Evolutionary conservation across 2,113 vertebrate genomes (phyloP), one percentile per base, ranked within the genome.

Genomic region (Pseudonaja textilis): DNA sequence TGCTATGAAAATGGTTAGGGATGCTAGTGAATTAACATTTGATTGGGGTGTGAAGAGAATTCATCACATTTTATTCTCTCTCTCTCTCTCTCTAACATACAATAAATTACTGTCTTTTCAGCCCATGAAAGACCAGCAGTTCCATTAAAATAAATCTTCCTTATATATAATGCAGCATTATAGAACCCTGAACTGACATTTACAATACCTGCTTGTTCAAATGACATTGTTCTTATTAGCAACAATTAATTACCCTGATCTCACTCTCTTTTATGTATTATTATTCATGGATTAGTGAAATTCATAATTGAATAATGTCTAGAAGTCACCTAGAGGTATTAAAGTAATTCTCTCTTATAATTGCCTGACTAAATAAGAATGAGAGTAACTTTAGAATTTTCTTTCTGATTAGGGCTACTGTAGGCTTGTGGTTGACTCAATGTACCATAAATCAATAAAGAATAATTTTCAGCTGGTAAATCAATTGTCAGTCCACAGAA

Each of bases 391-490:
- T 97, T 0, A 97, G 96, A 95, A 95, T 97, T 97, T 97, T 97
- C 96, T 96, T 97, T 97, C 95, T 96, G 96, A 97, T 98, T 98
- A 98, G 97, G 96, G 95, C 96, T 20, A 74, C 95, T 96, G 97
- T 96, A 96, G 97, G 97, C 97, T 97, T 97, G 96, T 1, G 91
- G 97, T 97, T 93, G 88, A 96, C 85, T 93, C 94, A 91, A 92
- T 92, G 95, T 97, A 97, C 97, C 97, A 97, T 97, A 97, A 98
- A 98, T 98, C 98, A 98, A 98, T 98, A 97, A 98, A 98, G 97
- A 98, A 98, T 98, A 97, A 98, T 98, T 98, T 98, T 98, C 95
- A 97, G 97, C 95, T 97, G 97, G 97, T 96, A 98, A 98, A 98
- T 98, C 98, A 97, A 97, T 98, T 97, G 96, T 98, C 97, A 97